Conservation (phyloP, 2,888 invertebrate genomes). For the Lochmaea crataegi region DNA sequence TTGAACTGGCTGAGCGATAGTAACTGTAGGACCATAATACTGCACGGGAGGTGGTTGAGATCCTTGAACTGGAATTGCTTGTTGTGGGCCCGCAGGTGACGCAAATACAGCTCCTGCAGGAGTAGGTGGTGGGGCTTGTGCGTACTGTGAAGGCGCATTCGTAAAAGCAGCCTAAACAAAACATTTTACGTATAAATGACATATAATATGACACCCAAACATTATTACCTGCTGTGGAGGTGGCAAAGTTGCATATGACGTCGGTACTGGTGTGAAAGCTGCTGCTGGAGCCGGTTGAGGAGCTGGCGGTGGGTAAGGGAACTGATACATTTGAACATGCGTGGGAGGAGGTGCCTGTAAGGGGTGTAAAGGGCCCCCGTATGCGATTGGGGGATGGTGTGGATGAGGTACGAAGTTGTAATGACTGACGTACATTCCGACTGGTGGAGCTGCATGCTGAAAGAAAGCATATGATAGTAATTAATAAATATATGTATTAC, state of each 20-base stretch:
- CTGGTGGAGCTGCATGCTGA: constrained; percentile 65
- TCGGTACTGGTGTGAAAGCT: constrained; percentile 50
- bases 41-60: constrained; percentile 49
- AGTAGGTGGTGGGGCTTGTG: constrained; percentile 45
- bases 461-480: constrained; percentile 23
- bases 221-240: constrained; percentile 49
- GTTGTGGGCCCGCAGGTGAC: constrained; percentile 46
- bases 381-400: constrained; percentile 67
- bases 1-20: constrained; percentile 49
- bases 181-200: not conserved
- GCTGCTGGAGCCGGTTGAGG: constrained; percentile 45
- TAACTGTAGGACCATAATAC: constrained; percentile 50
- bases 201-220: not conserved
- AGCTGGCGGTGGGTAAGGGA: constrained; percentile 63
- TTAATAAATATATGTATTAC: not conserved
- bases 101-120: constrained; percentile 58
- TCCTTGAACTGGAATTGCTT: constrained; percentile 32
- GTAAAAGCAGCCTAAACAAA: constrained; percentile 49
- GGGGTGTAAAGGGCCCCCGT: constrained; percentile 68
- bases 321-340: constrained; percentile 69
- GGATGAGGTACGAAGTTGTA: constrained; percentile 79
- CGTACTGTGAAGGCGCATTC: constrained; percentile 32
- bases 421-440: constrained; percentile 73
- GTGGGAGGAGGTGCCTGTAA: constrained; percentile 64
- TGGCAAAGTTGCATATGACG: constrained; percentile 52